These are phyloP conservation scores for Harlomillsia oculata DNA, from an alignment of 1,140 invertebrate species.

Conservation along the genomic window DNA sequence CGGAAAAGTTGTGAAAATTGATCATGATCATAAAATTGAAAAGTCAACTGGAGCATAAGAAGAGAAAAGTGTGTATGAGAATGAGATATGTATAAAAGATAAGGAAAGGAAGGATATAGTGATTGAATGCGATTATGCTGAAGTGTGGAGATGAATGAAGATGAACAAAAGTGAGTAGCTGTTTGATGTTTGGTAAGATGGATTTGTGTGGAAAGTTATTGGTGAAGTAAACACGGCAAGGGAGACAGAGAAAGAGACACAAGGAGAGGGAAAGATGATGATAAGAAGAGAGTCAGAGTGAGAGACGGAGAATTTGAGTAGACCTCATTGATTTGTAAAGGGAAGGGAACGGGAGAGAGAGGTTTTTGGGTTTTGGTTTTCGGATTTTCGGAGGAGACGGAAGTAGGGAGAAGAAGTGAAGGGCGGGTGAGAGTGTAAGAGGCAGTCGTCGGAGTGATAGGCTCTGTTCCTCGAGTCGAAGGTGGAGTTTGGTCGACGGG, in stretches of 20 bases:
- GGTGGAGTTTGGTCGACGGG: neutral
- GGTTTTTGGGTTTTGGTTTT: neutral
- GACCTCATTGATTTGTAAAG: constrained; percentile 1
- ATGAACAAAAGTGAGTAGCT: neutral
- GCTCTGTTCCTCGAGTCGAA: neutral
- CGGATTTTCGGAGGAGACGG: constrained; percentile 6
- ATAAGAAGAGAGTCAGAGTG: neutral
- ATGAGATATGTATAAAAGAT: neutral
- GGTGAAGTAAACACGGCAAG: no score
- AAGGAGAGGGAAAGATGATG: constrained; percentile 1
- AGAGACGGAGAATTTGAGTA: constrained; percentile 1
- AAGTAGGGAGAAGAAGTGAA: constrained; percentile 25
- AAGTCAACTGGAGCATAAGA: neutral
- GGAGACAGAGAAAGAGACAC: constrained; percentile 2
- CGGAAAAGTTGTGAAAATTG: no score
- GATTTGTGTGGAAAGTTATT: neutral
- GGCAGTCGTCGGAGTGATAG: constrained; percentile 5
- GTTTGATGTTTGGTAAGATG: neutral
- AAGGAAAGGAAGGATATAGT: neutral
- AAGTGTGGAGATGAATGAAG: neutral
- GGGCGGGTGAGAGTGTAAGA: neutral
- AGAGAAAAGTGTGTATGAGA: neutral
- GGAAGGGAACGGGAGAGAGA: neutral
- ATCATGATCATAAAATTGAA: no score
- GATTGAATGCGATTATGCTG: neutral